Conservation (phyloP, 1,140 invertebrate genomes). For the Dolichoris vasculosae region DNA sequence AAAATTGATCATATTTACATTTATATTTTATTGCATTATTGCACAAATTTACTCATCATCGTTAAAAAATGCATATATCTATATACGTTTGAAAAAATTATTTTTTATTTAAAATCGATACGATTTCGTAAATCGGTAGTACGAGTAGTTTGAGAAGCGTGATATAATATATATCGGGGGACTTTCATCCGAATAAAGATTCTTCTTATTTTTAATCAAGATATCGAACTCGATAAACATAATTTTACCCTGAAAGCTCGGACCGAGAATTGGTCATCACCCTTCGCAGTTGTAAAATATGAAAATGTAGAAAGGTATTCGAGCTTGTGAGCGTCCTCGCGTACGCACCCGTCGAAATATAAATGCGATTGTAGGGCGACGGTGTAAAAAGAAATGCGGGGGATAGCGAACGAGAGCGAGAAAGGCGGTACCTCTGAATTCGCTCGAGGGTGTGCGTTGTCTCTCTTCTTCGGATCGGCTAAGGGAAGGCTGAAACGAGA, state of each 20-base stretch:
- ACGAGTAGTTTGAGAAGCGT: neutral
- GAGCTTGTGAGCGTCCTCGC: neutral
- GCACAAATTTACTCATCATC: neutral
- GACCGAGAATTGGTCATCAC: neutral
- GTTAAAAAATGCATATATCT: neutral
- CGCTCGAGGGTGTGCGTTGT: conserved; percentile 62
- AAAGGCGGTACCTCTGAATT: conserved; percentile 55
- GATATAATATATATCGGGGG: neutral
- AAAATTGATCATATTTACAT: too few species aligned
- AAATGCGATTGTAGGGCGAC: conserved; percentile 4
- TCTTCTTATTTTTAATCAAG: conserved; percentile 1
- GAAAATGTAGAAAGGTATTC: neutral
- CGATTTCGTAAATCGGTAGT: too few species aligned
- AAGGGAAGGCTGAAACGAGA: neutral
- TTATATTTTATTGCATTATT: neutral
- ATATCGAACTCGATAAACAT: neutral
- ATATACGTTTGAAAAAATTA: neutral
- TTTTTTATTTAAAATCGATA: neutral
- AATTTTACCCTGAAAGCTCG: conserved; percentile 3
- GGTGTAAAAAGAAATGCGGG: neutral
- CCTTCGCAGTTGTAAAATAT: neutral
- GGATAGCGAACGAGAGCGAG: neutral
- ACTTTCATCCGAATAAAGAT: neutral
- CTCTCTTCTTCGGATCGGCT: neutral
- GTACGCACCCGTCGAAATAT: neutral